A percentile compares a stretch with the other conserved stretches of the same genome.
Conservation (phyloP, 1,140 invertebrate genomes). For the Leptinotarsa undecemlineata region DNA sequence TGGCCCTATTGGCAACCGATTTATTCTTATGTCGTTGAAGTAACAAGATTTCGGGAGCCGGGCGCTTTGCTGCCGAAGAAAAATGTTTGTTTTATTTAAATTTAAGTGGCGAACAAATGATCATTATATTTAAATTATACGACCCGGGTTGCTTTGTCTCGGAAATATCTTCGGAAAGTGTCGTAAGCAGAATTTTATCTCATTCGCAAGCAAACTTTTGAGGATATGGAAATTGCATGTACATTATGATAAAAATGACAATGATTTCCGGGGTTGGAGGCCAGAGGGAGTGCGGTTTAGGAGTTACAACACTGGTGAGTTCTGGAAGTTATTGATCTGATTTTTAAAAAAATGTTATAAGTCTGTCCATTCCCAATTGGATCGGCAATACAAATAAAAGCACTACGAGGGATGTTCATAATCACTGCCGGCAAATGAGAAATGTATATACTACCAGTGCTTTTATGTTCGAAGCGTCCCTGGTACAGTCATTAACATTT, state of each 20-base stretch:
- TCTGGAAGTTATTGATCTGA: background rate
- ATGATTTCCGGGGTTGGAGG: constrained; percentile 19
- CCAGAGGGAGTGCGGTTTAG: constrained; percentile 7
- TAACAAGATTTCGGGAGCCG: constrained; percentile 51
- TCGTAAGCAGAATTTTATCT: constrained; percentile 26
- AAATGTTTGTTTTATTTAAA: constrained; percentile 56
- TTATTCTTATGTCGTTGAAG: constrained; percentile 52
- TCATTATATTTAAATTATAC: constrained; percentile 51
- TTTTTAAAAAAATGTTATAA: no score
- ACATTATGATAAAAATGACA: constrained; percentile 24
- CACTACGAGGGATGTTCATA: no score
- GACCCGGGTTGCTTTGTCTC: constrained; percentile 32
- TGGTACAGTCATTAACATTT: no score
- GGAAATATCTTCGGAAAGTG: constrained; percentile 22
- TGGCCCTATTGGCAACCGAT: constrained; percentile 54
- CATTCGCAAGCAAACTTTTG: constrained; percentile 16
- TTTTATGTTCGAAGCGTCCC: no score
- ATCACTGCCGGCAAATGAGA: no score
- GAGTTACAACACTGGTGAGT: background rate
- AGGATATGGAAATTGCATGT: constrained; percentile 22
- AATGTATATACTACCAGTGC: no score
- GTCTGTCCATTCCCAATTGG: no score
- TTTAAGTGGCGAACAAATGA: constrained; percentile 50
- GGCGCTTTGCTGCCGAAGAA: constrained; percentile 46
- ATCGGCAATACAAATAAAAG: no score